These are phyloP conservation scores for Calameuta idolon DNA, from an alignment of 2,888 invertebrate genomes.

Conservation along the genomic window DNA sequence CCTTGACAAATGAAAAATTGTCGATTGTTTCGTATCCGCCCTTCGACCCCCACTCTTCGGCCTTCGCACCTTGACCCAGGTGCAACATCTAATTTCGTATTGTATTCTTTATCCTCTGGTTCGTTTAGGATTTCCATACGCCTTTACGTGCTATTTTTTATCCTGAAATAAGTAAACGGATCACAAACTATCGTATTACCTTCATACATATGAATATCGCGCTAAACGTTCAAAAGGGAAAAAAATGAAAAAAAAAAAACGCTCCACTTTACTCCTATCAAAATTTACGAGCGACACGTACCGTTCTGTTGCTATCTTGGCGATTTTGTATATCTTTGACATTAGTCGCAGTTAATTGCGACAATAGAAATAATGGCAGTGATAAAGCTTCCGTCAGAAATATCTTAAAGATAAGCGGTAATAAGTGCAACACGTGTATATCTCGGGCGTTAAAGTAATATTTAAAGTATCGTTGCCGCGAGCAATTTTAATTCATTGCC, in stretches of 20 bases:
- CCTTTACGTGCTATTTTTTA: not conserved
- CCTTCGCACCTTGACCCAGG: not conserved
- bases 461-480: not conserved
- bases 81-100: not conserved
- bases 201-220: not conserved
- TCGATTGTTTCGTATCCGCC: not conserved
- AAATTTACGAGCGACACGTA: not conserved
- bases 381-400: not conserved
- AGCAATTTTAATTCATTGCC: not conserved
- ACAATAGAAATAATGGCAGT: not conserved
- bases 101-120: not conserved
- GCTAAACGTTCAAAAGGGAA: not conserved
- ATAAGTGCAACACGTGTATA: not conserved
- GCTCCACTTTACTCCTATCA: not conserved
- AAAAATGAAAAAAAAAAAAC: not conserved
- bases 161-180: not conserved
- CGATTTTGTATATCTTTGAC: not conserved
- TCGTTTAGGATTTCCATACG: not conserved
- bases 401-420: not conserved
- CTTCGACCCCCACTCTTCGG: not conserved
- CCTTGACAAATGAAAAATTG: conserved; percentile 27
- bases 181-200: not conserved
- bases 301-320: not conserved
- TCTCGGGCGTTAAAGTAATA: not conserved
- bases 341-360: not conserved